Percentiles rank a stretch among this genome's conserved stretches.
phyloP scores from a whole-genome alignment of 2,888 invertebrate species.

The Agrochola circellaris region DNA sequence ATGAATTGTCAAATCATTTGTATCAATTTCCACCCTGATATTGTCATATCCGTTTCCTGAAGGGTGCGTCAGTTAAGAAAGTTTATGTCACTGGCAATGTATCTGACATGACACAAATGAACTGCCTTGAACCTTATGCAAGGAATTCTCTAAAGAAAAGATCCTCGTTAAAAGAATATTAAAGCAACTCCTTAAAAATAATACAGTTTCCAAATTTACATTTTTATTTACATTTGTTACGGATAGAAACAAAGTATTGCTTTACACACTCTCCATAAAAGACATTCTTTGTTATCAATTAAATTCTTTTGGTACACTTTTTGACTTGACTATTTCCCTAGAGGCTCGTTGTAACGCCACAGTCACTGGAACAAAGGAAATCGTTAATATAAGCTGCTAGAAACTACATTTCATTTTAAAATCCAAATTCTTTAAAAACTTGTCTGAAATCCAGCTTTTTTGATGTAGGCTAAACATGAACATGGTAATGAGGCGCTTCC shows the following conservation, averaged over 20 bases:
- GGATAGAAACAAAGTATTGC: slow-evolving; percentile 58
- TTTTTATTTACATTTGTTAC: slow-evolving; percentile 56
- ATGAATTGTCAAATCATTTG: slow-evolving; percentile 81
- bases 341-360: slow-evolving; percentile 62
- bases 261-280: slow-evolving; percentile 57
- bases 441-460: neutral
- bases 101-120: slow-evolving; percentile 27
- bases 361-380: slow-evolving; percentile 40
- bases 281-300: slow-evolving; percentile 86
- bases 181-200: slow-evolving; percentile 41
- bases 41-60: slow-evolving; percentile 73
- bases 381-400: slow-evolving; percentile 50
- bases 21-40: slow-evolving; percentile 76
- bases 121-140: slow-evolving; percentile 7
- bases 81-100: slow-evolving; percentile 50
- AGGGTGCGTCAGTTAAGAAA: slow-evolving; percentile 61
- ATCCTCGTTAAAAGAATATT: slow-evolving; percentile 23
- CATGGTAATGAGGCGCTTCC: neutral
- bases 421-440: slow-evolving; percentile 9
- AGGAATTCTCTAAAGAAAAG: slow-evolving; percentile 22
- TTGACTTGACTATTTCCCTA: slow-evolving; percentile 81
- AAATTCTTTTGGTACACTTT: slow-evolving; percentile 85
- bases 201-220: slow-evolving; percentile 47
- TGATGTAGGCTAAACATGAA: slow-evolving; percentile 8
- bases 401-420: slow-evolving; percentile 5